Evolutionary conservation across 1,140 invertebrate genomes (phyloP), one percentile per base, ranked within the genome.

Genomic region (Brachystomella parvula): DNA sequence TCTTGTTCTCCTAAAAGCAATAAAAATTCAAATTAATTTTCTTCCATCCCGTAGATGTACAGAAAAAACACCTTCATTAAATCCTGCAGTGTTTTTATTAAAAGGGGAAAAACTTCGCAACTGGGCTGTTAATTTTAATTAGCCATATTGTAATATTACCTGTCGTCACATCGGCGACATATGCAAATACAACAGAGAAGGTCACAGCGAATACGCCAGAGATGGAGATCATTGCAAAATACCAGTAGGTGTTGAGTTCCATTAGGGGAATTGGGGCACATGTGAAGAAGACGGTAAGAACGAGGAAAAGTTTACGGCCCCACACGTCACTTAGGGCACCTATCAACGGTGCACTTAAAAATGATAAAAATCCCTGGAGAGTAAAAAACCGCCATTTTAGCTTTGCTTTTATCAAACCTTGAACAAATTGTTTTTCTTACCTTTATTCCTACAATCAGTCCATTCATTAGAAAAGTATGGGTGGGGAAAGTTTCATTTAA

Each of bases 191-290:
- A 65, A 99, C 95, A 61, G 91, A 94, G 79, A 99, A 99, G 49
- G 96, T 99, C 60, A 98, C 96, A 61, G 96, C 93, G 81, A 99
- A 99, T 67, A 98, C 88, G 65, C 96, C 96, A 70, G 93, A 96
- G 77, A 99, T 94, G 74, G 92, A 96, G 80, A 99, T 96, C 89
- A 98, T 94, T 58, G 95, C 95, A 82, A 99, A 99, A 80, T 99
- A 99, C 96, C 96, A 99, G 92, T 94, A 98, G 59, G 95, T 94
- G 81, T 97, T 98, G 75, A 99, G 90, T 76, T 90, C 94, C 92
- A 99, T 98, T 61, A 99, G 83, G 61, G 96, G 96, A 77, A 99
- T 99, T 44, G 97, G 97, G 68, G 92, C 89, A 82, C 96, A 99
- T 3, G 97, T 99, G 81, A 98, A 99, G 79, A 98, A 96, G 71